Evolutionary conservation across 1,140 invertebrate genomes (phyloP).

Genomic region (Globodera rostochiensis): DNA sequence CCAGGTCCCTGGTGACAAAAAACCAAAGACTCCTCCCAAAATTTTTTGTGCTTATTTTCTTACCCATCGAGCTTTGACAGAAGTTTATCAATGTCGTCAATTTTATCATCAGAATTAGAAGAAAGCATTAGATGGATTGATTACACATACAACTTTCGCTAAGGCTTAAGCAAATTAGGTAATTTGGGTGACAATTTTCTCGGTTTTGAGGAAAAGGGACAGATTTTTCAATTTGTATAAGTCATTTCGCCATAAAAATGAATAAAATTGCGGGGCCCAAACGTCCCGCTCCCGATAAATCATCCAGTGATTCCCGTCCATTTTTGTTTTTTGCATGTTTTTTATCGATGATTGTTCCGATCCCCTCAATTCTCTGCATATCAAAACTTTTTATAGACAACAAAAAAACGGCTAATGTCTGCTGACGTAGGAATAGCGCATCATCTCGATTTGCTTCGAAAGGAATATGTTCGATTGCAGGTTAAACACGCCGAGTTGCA

Average conservation of each 20-base stretch:
- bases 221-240: too few relatives aligned
- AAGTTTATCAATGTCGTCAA: not conserved
- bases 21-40: not conserved
- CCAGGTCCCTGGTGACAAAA: not conserved
- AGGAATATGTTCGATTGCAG: constrained; percentile 88
- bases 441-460: constrained; percentile 80
- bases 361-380: too few relatives aligned
- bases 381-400: too few relatives aligned
- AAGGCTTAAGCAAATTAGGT: too few relatives aligned
- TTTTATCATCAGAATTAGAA: not conserved
- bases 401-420: not conserved
- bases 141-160: too few relatives aligned
- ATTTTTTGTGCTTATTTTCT: not conserved
- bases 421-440: not conserved
- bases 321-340: too few relatives aligned
- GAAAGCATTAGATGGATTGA: constrained; percentile 1
- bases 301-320: too few relatives aligned
- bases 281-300: too few relatives aligned
- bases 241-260: too few relatives aligned
- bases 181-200: not conserved
- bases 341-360: too few relatives aligned
- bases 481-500: constrained; percentile 80
- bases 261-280: too few relatives aligned
- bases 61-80: constrained; percentile 13
- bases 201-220: too few relatives aligned